phyloP scores from a whole-genome alignment of 1,140 invertebrate genomes.

The Antheraea mylitta region DNA sequence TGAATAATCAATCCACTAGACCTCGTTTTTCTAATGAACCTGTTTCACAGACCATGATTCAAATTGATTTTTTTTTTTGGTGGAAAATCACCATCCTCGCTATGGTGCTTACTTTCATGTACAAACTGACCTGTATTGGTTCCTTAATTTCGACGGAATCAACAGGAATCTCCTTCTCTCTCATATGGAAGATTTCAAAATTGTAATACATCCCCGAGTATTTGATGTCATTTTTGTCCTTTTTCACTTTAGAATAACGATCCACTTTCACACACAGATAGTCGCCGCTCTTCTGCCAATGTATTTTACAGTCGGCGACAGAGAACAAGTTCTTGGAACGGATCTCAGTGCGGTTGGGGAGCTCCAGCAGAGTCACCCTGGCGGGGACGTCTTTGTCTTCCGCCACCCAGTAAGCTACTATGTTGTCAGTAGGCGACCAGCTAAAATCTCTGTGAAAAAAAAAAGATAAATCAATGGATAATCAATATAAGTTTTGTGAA shows the following conservation, averaged over 20 bases:
- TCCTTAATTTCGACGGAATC: constrained; percentile 98
- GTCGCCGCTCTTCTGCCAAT: constrained; percentile 99
- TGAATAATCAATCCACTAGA: no score
- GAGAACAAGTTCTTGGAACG: constrained; percentile 98
- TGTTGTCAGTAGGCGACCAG: constrained; percentile 98
- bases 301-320: constrained; percentile 98
- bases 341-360: constrained; percentile 93
- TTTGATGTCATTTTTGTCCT: constrained; percentile 93
- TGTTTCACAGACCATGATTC: no score
- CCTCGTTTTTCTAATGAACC: no score
- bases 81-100: no score
- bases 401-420: constrained; percentile 98
- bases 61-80: no score
- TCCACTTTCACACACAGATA: constrained; percentile 99
- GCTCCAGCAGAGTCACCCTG: constrained; percentile 90
- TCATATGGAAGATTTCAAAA: constrained; percentile 99
- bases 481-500: no score
- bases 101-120: no score
- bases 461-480: no score
- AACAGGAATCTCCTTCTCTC: constrained; percentile 98
- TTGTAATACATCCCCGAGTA: constrained; percentile 99
- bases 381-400: constrained; percentile 96
- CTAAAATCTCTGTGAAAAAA: constrained; percentile 88
- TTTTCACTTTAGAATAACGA: constrained; percentile 96
- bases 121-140: constrained; percentile 83